A percentile compares a stretch with the other conserved stretches of the same genome.
phyloP scores from a whole-genome alignment of 2,113 vertebrate species.

The Laticauda laticaudata region DNA sequence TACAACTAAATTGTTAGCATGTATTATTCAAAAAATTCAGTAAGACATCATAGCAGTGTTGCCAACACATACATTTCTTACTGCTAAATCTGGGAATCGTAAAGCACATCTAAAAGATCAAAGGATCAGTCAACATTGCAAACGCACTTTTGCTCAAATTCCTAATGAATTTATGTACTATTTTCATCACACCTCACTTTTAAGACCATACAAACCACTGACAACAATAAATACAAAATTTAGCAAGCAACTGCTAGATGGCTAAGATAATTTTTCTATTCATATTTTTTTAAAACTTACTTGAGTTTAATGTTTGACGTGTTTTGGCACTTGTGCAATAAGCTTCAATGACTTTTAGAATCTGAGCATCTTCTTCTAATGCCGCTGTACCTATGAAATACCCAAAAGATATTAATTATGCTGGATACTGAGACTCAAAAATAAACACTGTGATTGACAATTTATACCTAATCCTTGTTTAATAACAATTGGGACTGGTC shows the following conservation, averaged over 20 bases:
- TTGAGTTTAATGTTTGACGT: slow-evolving; percentile 97
- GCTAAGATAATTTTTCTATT: neutral
- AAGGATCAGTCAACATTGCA: neutral
- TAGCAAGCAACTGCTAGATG: neutral
- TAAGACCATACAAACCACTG: neutral
- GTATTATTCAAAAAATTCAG: neutral
- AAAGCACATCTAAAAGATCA: neutral
- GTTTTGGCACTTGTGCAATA: slow-evolving; percentile 99
- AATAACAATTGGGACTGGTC: neutral
- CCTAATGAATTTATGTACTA: slow-evolving; percentile 12
- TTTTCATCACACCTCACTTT: neutral
- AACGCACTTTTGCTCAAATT: slow-evolving; percentile 24
- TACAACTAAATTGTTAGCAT: neutral
- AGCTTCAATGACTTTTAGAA: slow-evolving; percentile 97
- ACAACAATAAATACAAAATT: neutral
- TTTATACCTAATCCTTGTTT: neutral
- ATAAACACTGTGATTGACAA: neutral
- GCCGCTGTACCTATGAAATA: slow-evolving; percentile 88
- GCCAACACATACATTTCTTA: neutral
- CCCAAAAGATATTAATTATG: neutral
- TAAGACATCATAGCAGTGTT: neutral
- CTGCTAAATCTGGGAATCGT: neutral
- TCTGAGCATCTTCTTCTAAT: slow-evolving; percentile 97
- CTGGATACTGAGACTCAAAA: neutral
- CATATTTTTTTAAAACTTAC: slow-evolving; percentile 77